A percentile compares a stretch with the other conserved stretches of the same genome.
Conservation (phyloP, 1,140 invertebrate species). For the Conus ventricosus region DNA sequence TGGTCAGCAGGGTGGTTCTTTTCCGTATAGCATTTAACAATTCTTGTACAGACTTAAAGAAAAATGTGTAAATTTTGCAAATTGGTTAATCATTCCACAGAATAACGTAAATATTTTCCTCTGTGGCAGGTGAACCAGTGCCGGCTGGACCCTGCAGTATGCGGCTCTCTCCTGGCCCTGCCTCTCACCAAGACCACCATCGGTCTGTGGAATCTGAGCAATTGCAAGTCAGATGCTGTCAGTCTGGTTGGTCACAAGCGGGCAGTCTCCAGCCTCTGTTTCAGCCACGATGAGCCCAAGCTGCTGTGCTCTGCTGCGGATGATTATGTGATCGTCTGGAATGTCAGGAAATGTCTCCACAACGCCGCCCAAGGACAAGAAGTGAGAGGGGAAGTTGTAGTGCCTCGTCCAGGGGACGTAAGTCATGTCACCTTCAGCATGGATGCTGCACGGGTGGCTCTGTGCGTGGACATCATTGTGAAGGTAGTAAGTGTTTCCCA, state of each 20-base stretch:
- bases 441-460: slow-evolving; percentile 53
- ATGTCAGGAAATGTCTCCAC: slow-evolving; percentile 44
- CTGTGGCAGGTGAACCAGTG: slow-evolving; percentile 31
- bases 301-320: slow-evolving; percentile 54
- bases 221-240: slow-evolving; percentile 10
- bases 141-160: slow-evolving; percentile 38
- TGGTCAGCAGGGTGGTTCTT: too few relatives aligned
- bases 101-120: too few relatives aligned
- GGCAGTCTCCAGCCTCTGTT: slow-evolving; percentile 44
- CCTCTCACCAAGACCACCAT: slow-evolving; percentile 48
- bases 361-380: slow-evolving; percentile 23
- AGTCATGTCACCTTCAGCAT: slow-evolving; percentile 46
- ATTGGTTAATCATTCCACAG: too few relatives aligned
- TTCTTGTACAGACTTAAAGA: too few relatives aligned
- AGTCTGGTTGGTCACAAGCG: slow-evolving; percentile 51
- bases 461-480: slow-evolving; percentile 48
- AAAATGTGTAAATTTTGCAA: too few relatives aligned
- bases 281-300: slow-evolving; percentile 42
- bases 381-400: slow-evolving; percentile 48
- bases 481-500: slow-evolving; percentile 40
- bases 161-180: slow-evolving; percentile 45
- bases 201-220: slow-evolving; percentile 50
- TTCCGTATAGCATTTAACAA: too few relatives aligned
- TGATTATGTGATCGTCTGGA: slow-evolving; percentile 61
- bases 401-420: slow-evolving; percentile 42